Conservation (phyloP, 2,113 vertebrate species). For the Prolemur simus region DNA sequence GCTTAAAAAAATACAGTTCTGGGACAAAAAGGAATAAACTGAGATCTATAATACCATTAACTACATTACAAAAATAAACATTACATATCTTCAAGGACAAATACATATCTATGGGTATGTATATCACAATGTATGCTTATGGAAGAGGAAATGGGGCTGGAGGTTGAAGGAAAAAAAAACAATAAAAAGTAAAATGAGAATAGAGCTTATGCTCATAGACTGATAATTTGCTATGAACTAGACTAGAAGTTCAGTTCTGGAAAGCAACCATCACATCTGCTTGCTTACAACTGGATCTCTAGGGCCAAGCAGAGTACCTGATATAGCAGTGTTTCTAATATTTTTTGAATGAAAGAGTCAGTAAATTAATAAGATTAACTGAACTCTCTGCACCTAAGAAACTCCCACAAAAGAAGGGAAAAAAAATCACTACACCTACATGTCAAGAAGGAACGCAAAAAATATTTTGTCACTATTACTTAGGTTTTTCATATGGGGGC, state of each 20-base stretch:
- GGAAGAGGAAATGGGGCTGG: neutral
- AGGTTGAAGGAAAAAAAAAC: neutral
- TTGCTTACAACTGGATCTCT: neutral
- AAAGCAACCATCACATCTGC: neutral
- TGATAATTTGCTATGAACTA: neutral
- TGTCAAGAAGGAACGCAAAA: neutral
- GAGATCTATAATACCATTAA: neutral
- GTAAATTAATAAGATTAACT: neutral
- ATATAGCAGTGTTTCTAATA: neutral
- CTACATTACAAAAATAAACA: neutral
- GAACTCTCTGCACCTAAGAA: neutral
- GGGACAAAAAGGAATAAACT: neutral
- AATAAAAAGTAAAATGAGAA: neutral
- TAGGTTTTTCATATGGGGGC: neutral
- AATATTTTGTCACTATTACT: neutral
- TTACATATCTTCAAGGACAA: neutral
- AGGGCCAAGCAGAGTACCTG: neutral
- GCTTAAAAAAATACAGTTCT: constrained; percentile 5
- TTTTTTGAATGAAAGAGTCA: constrained; percentile 6
- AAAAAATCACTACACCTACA: neutral
- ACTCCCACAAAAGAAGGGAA: neutral
- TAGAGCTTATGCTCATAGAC: neutral
- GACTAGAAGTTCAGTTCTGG: neutral
- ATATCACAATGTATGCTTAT: neutral
- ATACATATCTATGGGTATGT: neutral